Percentiles rank a stretch among this genome's conserved stretches.
Conservation (phyloP, 2,888 invertebrate species). For the Drosophila stalkeri region DNA sequence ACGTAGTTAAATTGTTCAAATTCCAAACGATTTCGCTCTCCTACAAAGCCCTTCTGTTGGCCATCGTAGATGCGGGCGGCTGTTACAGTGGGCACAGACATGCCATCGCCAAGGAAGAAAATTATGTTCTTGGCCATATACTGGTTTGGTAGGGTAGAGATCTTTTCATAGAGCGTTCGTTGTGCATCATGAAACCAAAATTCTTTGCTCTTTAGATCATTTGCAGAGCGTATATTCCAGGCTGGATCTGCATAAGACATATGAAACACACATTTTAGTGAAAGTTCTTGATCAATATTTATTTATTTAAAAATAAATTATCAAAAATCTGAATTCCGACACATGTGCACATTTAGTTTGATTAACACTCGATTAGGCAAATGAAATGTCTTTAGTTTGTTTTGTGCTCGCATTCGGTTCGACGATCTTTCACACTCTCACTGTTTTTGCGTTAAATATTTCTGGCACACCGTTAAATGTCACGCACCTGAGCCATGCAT, state of each 20-base stretch:
- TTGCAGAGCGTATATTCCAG: constrained; percentile 57
- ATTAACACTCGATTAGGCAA: constrained; percentile 60
- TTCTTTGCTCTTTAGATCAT: constrained; percentile 55
- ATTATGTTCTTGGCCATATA: constrained; percentile 90
- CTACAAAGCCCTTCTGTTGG: constrained; percentile 86
- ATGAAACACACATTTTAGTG: constrained; percentile 1
- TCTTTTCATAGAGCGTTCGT: constrained; percentile 76
- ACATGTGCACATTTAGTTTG: constrained; percentile 11
- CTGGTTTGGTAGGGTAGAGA: constrained; percentile 71
- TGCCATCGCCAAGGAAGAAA: constrained; percentile 93
- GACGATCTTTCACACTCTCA: constrained; percentile 43
- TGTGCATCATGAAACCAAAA: constrained; percentile 82
- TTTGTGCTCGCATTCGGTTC: constrained; percentile 40
- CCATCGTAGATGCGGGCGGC: constrained; percentile 89
- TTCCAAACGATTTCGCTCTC: constrained; percentile 87
- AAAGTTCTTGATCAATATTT: constrained; percentile 47
- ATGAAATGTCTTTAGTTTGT: constrained; percentile 39
- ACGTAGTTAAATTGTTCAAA: constrained; percentile 88
- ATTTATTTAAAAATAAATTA: constrained; percentile 10
- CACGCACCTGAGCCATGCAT: constrained; percentile 74
- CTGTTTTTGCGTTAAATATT: constrained; percentile 35
- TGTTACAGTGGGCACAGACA: constrained; percentile 89
- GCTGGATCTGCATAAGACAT: constrained; percentile 43
- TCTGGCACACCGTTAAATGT: constrained; percentile 40
- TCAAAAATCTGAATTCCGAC: background rate